A percentile compares a stretch with the other conserved stretches of the same genome.
These are phyloP conservation scores for Andrena minutula DNA, from an alignment of 2,888 invertebrate genomes.

Conservation along the genomic window DNA sequence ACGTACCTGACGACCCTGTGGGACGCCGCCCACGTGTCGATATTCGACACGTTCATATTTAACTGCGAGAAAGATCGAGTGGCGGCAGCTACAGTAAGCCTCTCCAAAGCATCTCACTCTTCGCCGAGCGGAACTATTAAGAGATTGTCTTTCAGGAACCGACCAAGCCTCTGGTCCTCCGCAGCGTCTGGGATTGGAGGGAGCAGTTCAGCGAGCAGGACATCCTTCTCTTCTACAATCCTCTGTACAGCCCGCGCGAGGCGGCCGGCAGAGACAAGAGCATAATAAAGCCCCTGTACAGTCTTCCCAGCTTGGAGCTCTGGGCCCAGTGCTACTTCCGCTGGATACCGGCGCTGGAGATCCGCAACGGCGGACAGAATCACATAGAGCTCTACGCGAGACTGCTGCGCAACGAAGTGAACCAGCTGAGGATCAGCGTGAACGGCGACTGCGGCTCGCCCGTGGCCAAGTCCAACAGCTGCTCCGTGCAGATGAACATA, in stretches of 20 bases:
- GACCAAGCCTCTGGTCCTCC: conserved; percentile 87
- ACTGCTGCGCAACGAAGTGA: conserved; percentile 85
- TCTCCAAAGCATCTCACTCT: not conserved
- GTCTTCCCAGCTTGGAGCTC: conserved; percentile 88
- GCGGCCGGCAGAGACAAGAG: conserved; percentile 39
- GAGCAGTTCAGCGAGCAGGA: conserved; percentile 94
- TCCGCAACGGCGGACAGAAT: conserved; percentile 89
- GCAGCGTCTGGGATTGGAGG: conserved; percentile 96
- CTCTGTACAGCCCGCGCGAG: conserved; percentile 87
- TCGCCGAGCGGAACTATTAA: not conserved
- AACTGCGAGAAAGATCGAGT: conserved; percentile 93
- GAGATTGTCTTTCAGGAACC: conserved; percentile 81
- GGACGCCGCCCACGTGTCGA: conserved; percentile 94
- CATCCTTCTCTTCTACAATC: conserved; percentile 93
- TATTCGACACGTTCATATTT: conserved; percentile 97
- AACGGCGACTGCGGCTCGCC: conserved; percentile 69
- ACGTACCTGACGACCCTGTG: conserved; percentile 96
- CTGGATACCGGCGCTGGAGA: conserved; percentile 94
- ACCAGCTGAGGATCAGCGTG: conserved; percentile 82
- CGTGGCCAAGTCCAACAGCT: conserved; percentile 78
- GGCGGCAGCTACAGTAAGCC: conserved; percentile 88
- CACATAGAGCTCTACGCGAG: conserved; percentile 87
- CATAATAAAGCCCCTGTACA: conserved; percentile 85
- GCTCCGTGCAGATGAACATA: conserved; percentile 80
- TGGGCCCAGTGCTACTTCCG: conserved; percentile 97